A percentile compares a stretch with the other conserved stretches of the same genome.
phyloP scores from a whole-genome alignment of 2,888 invertebrate species.

The Pyrochroa serraticornis region DNA sequence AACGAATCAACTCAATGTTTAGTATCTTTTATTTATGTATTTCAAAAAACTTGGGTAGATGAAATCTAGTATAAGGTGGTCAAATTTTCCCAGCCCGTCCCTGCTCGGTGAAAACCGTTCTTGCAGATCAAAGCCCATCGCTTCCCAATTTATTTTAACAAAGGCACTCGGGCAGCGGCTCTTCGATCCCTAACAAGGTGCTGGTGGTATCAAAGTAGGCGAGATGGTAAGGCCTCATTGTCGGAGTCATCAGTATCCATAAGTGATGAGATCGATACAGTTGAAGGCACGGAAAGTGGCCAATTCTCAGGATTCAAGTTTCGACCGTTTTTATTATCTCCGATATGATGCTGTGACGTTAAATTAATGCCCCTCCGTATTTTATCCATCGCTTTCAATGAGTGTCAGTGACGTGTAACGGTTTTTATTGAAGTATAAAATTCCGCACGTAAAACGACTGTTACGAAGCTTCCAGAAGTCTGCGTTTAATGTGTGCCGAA shows the following conservation, averaged over 20 bases:
- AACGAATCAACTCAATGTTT: no score
- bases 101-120: conserved; percentile 28
- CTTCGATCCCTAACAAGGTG: conserved; percentile 53
- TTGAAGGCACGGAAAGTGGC: conserved; percentile 45
- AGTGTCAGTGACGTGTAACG: conserved; percentile 46
- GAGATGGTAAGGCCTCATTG: conserved; percentile 63
- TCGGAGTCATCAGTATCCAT: conserved; percentile 78
- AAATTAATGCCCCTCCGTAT: conserved; percentile 43
- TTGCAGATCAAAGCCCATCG: conserved; percentile 55
- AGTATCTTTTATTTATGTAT: no score
- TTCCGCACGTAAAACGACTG: conserved; percentile 13
- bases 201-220: conserved; percentile 46
- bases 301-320: conserved; percentile 51
- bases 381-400: conserved; percentile 32
- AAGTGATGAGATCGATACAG: conserved; percentile 66
- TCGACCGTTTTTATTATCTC: conserved; percentile 53
- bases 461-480: no score
- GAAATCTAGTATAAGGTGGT: no score
- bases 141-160: conserved; percentile 59
- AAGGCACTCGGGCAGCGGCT: conserved; percentile 42
- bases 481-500: no score
- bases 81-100: conserved; percentile 7
- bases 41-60: no score
- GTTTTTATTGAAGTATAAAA: conserved; percentile 42
- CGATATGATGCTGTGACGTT: conserved; percentile 41